A percentile compares a stretch with the other conserved stretches of the same genome.
Conservation (phyloP, 2,113 vertebrate species). For the Neomonachus schauinslandi region DNA sequence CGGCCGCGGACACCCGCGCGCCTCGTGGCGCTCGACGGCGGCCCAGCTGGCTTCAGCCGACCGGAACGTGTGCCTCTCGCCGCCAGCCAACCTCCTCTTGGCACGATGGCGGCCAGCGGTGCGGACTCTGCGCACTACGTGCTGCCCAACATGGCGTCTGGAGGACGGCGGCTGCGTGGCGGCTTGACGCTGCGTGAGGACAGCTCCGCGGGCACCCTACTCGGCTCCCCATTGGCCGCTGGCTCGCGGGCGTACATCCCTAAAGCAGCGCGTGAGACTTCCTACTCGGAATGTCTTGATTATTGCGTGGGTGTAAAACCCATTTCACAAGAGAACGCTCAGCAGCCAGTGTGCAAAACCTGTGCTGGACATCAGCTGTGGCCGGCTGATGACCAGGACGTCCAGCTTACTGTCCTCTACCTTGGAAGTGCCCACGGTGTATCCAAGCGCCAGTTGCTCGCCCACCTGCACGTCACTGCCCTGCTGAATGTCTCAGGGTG, state of each 20-base stretch:
- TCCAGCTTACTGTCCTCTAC: conserved; percentile 91
- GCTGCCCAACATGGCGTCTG: not conserved
- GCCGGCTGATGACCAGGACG: conserved; percentile 92
- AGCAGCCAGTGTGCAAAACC: conserved; percentile 86
- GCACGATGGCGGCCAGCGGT: no score
- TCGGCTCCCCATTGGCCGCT: accelerated
- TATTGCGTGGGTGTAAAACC: conserved; percentile 91
- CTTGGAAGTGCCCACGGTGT: conserved; percentile 94
- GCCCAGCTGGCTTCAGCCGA: not conserved
- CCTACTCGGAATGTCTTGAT: conserved; percentile 92
- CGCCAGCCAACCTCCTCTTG: not conserved
- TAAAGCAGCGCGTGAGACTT: conserved; percentile 91
- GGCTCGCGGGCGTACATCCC: not conserved
- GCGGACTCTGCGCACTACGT: not conserved
- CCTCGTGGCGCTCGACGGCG: not conserved
- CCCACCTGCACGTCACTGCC: conserved; percentile 92
- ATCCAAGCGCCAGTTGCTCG: conserved; percentile 92
- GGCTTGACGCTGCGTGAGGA: not conserved
- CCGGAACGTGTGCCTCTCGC: not conserved
- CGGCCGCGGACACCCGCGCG: accelerated
- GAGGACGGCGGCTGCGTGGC: not conserved
- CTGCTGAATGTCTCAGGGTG: conserved; percentile 93
- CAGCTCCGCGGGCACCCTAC: accelerated
- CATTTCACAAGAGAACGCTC: conserved; percentile 85
- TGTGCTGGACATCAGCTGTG: conserved; percentile 84